phyloP scores from a whole-genome alignment of 2,113 vertebrate species.

The Gymnocephalus cernua region DNA sequence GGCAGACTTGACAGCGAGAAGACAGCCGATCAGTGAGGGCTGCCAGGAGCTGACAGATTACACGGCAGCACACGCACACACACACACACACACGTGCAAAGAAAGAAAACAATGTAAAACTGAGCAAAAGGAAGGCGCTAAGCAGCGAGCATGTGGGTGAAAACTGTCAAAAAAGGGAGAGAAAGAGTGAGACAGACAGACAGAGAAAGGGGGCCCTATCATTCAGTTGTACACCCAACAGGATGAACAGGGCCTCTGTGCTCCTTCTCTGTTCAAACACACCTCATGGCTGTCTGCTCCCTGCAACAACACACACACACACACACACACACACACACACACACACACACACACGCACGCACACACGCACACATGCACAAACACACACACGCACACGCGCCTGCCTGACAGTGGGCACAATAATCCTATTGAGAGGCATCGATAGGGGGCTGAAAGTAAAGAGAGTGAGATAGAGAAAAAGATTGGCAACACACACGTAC shows the following conservation, averaged over 20 bases:
- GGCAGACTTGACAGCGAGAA: conserved; percentile 54
- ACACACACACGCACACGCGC: conserved; percentile 31
- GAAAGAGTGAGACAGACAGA: conserved; percentile 11
- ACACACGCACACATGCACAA: conserved; percentile 22
- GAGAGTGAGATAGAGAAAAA: conserved; percentile 49
- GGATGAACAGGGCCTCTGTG: conserved; percentile 79
- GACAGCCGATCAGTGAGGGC: conserved; percentile 55
- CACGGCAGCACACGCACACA: conserved; percentile 17
- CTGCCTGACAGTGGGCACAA: conserved; percentile 71
- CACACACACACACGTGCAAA: not conserved
- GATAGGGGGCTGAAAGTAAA: conserved; percentile 61
- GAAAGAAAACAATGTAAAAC: conserved; percentile 34
- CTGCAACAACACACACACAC: conserved; percentile 76
- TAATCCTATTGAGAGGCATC: conserved; percentile 73
- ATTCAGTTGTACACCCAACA: conserved; percentile 74
- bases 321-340: conserved; percentile 48
- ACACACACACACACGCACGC: conserved; percentile 32
- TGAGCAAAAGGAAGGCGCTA: not conserved
- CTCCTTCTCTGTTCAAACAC: conserved; percentile 83
- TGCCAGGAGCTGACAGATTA: conserved; percentile 53
- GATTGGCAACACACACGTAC: conserved; percentile 49
- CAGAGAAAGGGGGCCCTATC: conserved; percentile 52
- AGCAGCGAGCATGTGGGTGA: conserved; percentile 23
- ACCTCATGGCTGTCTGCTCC: conserved; percentile 82
- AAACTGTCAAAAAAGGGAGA: conserved; percentile 31